Evolutionary conservation across 1,140 invertebrate species (phyloP).

Genomic region (Sminthurinus signatus): DNA sequence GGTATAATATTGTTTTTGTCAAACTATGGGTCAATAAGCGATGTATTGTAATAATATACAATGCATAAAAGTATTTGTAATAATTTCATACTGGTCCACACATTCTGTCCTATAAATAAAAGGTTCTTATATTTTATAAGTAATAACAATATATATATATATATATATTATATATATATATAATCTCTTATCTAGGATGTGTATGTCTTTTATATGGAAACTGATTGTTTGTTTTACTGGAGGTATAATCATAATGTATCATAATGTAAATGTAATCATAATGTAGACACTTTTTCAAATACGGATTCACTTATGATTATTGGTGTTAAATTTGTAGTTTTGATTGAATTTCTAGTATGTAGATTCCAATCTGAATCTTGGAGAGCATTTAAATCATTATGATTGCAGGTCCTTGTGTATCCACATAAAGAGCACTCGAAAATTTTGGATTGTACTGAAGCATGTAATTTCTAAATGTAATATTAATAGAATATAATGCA

Average conservation of each 20-base stretch:
- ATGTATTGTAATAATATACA: too few relatives aligned
- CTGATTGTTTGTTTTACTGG: too few relatives aligned
- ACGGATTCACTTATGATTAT: conserved; percentile 30
- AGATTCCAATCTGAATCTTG: conserved; percentile 28
- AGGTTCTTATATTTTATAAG: too few relatives aligned
- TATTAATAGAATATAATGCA: too few relatives aligned
- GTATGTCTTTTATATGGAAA: too few relatives aligned
- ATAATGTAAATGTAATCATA: conserved; percentile 11
- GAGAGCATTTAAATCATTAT: conserved; percentile 14
- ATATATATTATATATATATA: not conserved
- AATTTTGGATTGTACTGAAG: conserved; percentile 53
- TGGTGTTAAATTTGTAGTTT: conserved; percentile 24
- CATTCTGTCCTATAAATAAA: too few relatives aligned
- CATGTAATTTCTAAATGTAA: conserved; percentile 52
- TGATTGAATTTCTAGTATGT: conserved; percentile 20
- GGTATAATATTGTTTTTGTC: too few relatives aligned
- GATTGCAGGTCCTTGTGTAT: conserved; percentile 22
- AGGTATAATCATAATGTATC: conserved; percentile 1
- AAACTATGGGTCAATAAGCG: too few relatives aligned
- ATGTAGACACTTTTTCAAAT: conserved; percentile 29
- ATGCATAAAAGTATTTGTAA: too few relatives aligned
- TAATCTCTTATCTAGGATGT: not conserved
- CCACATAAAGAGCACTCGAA: conserved; percentile 54
- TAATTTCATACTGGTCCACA: too few relatives aligned
- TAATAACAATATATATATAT: too few relatives aligned